Conservation (phyloP, 2,113 vertebrate genomes). For the Ammodytes dubius region DNA sequence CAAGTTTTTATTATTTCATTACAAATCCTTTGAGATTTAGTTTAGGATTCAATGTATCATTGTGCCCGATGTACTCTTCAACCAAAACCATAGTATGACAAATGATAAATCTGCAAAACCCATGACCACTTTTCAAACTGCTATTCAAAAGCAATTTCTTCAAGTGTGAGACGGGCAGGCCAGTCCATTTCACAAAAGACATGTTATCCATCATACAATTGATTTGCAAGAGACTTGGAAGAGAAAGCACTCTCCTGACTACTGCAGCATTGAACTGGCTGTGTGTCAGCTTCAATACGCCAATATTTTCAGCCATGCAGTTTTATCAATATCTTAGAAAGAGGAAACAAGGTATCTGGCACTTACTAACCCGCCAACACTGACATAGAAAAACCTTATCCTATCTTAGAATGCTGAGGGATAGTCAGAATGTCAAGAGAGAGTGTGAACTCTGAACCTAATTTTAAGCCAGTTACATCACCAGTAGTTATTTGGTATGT, state of each 20-base stretch:
- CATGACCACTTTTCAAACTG: slow-evolving; percentile 38
- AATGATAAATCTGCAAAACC: slow-evolving; percentile 55
- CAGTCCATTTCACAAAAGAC: slow-evolving; percentile 69
- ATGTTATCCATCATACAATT: slow-evolving; percentile 71
- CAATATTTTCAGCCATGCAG: slow-evolving; percentile 47
- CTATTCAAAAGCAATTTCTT: slow-evolving; percentile 72
- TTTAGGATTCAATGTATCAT: slow-evolving; percentile 52
- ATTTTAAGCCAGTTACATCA: too few relatives aligned
- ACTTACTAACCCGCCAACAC: too few relatives aligned
- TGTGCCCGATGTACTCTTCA: slow-evolving; percentile 47
- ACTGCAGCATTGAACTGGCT: slow-evolving; percentile 50
- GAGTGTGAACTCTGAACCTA: too few relatives aligned
- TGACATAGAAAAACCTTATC: too few relatives aligned
- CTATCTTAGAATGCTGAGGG: too few relatives aligned
- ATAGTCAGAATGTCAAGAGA: too few relatives aligned
- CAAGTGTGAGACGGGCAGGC: slow-evolving; percentile 55
- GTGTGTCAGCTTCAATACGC: slow-evolving; percentile 40
- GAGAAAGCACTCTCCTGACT: slow-evolving; percentile 44
- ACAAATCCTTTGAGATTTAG: slow-evolving; percentile 46
- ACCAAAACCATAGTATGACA: slow-evolving; percentile 55
- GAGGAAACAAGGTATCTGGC: background rate
- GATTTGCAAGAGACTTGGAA: slow-evolving; percentile 65
- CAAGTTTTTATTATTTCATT: slow-evolving; percentile 36
- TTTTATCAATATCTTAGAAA: slow-evolving; percentile 57
- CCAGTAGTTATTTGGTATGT: too few relatives aligned